phyloP scores from a whole-genome alignment of 1,140 invertebrate genomes.

The Teleogryllus occipitalis region DNA sequence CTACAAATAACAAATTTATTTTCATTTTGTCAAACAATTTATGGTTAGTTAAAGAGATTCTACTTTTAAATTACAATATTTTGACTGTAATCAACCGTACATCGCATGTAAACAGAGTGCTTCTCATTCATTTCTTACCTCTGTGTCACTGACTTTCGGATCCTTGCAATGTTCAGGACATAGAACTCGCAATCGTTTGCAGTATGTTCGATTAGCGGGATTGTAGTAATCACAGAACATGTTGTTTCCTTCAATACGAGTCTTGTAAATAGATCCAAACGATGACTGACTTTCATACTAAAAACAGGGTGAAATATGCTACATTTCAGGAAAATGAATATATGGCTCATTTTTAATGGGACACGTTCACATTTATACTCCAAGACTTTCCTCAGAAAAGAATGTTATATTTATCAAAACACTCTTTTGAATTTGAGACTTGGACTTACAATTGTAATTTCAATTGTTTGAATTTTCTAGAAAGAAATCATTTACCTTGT shows the following conservation, averaged over 20 bases:
- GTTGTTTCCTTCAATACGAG: constrained; percentile 84
- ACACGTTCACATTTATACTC: too few species aligned
- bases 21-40: neutral
- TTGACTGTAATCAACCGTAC: neutral
- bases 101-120: neutral
- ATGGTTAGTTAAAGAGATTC: neutral
- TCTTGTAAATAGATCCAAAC: constrained; percentile 90
- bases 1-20: constrained; percentile 29
- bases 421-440: too few species aligned
- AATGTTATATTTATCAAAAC: too few species aligned
- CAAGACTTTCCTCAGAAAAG: too few species aligned
- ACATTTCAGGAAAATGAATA: too few species aligned
- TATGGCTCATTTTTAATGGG: too few species aligned
- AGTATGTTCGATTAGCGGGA: constrained; percentile 82
- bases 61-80: neutral
- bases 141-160: constrained; percentile 72
- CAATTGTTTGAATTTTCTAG: too few species aligned
- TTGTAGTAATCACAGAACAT: constrained; percentile 99
- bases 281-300: constrained; percentile 93
- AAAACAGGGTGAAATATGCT: constrained; percentile 26
- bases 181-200: constrained; percentile 87
- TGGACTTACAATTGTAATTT: too few species aligned
- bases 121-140: constrained; percentile 37
- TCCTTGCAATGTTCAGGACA: constrained; percentile 98
- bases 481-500: constrained; percentile 52